Base-by-base conservation (phyloP, 2,888 invertebrate species). In the Hydrotaea diabolus region DNA sequence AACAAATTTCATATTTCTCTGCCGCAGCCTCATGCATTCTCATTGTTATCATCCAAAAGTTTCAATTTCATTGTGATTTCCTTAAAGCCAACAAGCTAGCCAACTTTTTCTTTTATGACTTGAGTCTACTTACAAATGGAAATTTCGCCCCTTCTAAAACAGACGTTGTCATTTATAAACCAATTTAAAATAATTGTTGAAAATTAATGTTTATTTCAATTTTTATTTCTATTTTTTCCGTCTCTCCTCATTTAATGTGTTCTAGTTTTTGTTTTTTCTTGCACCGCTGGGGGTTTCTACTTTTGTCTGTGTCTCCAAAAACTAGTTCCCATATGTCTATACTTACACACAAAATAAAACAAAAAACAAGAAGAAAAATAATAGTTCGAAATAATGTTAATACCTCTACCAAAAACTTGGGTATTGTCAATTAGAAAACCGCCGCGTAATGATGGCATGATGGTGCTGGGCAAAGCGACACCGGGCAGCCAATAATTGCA, bases 201-300 rank as follows among this genome's bases (percentile, higher is more conserved):
- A 55, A 53, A 72, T 69, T 69, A 43, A 69, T 26, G 17, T 59
- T 59, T 59, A 43, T 74, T 59, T 57, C 39, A 39, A 72, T 26
- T 39, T n/a, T 4, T 15, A 0, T 43, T 5, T 66, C 49, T 53
- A 21, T 59, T 26, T 3, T 59, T 23, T 26, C 26, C 2, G n/a
- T 59, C n/a, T n/a, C 49, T 3, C 15, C n/a, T 55, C 55, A 55
- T 64, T 36, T 31, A 36, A 66, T 17, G 39, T 66, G 66, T 66
- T 66, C 66, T 66, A 66, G 19, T 21, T 66, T 66, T 1, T 39
- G 4, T 39, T 8, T 39, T 31, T 39, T 39, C 4, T 64, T 31
- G 7, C 3, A 31, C 31, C 31, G 21, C 21, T 31, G 31, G 2
- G 31, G 31, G 2, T 31, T 31, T 31, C 31, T 31, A 4, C 31